Evolutionary conservation across 2,797 vertebrate species (phyloP).

Genomic region (Parambassis ranga): DNA sequence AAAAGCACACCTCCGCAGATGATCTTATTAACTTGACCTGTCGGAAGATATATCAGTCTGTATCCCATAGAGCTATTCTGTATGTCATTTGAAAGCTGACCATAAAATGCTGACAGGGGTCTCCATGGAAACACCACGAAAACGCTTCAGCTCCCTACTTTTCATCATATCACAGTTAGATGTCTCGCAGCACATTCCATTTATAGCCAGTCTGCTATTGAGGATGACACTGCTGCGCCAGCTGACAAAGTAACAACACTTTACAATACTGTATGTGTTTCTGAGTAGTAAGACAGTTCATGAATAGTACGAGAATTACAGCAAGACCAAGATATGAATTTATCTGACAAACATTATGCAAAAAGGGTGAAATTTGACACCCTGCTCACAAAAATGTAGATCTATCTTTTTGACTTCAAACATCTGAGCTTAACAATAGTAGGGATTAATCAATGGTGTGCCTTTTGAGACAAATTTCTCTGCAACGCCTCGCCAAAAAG

Average conservation of each 20-base stretch:
- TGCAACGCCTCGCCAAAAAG: no score
- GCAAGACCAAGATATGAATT: neutral
- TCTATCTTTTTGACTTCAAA: no score
- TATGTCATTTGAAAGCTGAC: constrained; percentile 1
- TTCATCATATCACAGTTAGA: constrained; percentile 10
- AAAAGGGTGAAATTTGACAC: no score
- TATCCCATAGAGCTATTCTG: no score
- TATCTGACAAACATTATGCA: no score
- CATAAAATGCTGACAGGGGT: constrained; percentile 40
- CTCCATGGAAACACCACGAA: constrained; percentile 28
- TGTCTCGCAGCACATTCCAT: constrained; percentile 34
- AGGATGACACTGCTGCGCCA: constrained; percentile 5
- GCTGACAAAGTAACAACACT: neutral
- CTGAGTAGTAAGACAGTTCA: constrained; percentile 10
- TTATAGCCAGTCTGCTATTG: constrained; percentile 8
- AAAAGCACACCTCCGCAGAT: neutral
- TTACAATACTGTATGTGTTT: neutral
- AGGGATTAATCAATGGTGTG: neutral
- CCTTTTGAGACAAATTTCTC: neutral
- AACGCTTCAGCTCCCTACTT: constrained; percentile 15
- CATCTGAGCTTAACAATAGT: no score
- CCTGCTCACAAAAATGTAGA: no score
- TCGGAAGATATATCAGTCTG: constrained; percentile 5
- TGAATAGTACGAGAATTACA: neutral
- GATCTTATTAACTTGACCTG: constrained; percentile 1